Base-by-base conservation (phyloP, 2,113 vertebrate genomes). In the Emydocephalus ijimae region DNA sequence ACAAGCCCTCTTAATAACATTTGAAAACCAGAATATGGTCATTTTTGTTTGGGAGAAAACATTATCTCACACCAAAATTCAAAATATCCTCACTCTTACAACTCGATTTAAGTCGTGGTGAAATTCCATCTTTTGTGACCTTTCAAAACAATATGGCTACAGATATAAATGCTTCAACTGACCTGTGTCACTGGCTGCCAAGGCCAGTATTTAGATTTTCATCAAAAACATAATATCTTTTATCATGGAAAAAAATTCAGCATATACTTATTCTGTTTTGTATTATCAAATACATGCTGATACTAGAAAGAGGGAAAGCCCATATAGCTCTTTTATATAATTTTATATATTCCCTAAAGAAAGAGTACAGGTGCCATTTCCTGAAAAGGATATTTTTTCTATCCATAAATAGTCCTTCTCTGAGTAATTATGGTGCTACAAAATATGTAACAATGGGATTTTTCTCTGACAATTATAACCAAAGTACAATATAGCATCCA, bases 201-300 rank as follows among this genome's bases (percentile, higher is more conserved):
- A 87, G 93, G 69, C 59, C 95, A 95, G 92, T 61, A 56, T 93
- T 95, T 94, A 92, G 93, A 92, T 92, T 96, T 95, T 94, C 94
- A 92, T 94, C 95, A 94, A 69, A 94, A 94, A 95, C 90, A 91
- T 94, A 96, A 96, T 93, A 96, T 87, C 87, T 95, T 97, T 94
- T 95, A 89, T 96, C 95, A 96, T 95, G 1, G 91, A 95, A 95
- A 95, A 34, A 88, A 26, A 24, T 20, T 95, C 94, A 91, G 56
- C 95, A 64, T 96, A 94, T 87, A 93, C 21, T 95, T 97, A 95
- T 96, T 96, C 96, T 96, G 61, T 95, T 96, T 96, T 93, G 91
- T 64, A 21, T 91, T 96, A 96, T 95, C 96, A 95, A 94, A 88
- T 92, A 52, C 90, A 61, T 34, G 57, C 95, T 85, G 48, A 48